These are phyloP conservation scores for Hycleus cichorii DNA, from an alignment of 1,140 invertebrate species.

Conservation along the genomic window DNA sequence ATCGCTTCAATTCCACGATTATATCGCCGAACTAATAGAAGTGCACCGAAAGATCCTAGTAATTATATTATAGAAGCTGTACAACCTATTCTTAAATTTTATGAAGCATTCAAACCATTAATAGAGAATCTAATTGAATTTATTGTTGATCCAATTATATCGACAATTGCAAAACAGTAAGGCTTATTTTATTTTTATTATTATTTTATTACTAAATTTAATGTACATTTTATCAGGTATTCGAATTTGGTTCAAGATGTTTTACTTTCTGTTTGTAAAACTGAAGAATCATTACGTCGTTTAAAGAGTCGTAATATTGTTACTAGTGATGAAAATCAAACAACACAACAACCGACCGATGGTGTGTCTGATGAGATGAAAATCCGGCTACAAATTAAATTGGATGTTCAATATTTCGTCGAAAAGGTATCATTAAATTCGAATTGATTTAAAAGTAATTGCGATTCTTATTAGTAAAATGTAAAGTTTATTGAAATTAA, in stretches of 20 bases:
- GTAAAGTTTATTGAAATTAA: too few species aligned
- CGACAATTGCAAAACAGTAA: conserved; percentile 27
- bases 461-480: too few species aligned
- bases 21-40: conserved; percentile 87
- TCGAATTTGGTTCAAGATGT: conserved; percentile 75
- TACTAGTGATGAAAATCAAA: conserved; percentile 39
- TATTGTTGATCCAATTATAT: conserved; percentile 23
- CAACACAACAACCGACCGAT: conserved; percentile 43
- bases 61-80: conserved; percentile 67
- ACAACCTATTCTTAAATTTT: conserved; percentile 54
- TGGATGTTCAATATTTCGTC: conserved; percentile 61
- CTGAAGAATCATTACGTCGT: conserved; percentile 83
- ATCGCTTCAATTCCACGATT: conserved; percentile 87
- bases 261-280: conserved; percentile 86
- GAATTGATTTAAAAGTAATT: background rate
- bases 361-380: conserved; percentile 80
- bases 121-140: conserved; percentile 40
- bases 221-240: conserved; percentile 56
- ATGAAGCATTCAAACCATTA: conserved; percentile 49
- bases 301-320: conserved; percentile 69
- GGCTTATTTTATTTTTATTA: background rate
- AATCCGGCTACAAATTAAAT: conserved; percentile 79
- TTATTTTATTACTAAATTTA: background rate
- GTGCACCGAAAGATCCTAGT: conserved; percentile 70
- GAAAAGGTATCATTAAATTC: conserved; percentile 20